phyloP scores from a whole-genome alignment of 2,888 invertebrate genomes.

The Rhopalosiphum nymphaeae region DNA sequence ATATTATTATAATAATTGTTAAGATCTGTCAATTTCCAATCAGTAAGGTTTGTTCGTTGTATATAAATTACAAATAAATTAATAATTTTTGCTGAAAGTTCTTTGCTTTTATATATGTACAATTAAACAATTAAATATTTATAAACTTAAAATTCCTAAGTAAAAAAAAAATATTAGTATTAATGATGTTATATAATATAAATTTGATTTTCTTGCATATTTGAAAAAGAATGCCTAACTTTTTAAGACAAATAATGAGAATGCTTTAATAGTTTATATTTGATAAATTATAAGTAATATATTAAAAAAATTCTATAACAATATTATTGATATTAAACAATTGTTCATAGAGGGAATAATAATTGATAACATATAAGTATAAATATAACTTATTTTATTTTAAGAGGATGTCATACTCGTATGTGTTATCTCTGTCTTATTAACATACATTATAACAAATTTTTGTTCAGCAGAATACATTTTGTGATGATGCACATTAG shows the following conservation, averaged over 20 bases:
- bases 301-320: neutral
- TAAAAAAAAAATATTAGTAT: neutral
- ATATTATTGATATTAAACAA: neutral
- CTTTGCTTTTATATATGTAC: neutral
- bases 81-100: neutral
- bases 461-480: no score
- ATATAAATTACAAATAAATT: neutral
- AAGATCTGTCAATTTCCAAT: neutral
- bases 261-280: neutral
- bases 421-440: no score
- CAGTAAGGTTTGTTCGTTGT: neutral
- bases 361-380: neutral
- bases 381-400: conserved; percentile 17
- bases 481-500: no score
- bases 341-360: neutral
- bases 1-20: neutral
- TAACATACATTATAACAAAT: no score
- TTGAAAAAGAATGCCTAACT: neutral
- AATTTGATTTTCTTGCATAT: neutral
- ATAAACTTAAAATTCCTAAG: neutral
- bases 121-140: neutral
- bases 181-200: neutral
- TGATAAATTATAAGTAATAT: neutral
- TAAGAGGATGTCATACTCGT: no score
- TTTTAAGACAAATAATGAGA: neutral